These are phyloP conservation scores for Celastrina argiolus DNA, from an alignment of 2,888 invertebrate genomes.

Conservation along the genomic window DNA sequence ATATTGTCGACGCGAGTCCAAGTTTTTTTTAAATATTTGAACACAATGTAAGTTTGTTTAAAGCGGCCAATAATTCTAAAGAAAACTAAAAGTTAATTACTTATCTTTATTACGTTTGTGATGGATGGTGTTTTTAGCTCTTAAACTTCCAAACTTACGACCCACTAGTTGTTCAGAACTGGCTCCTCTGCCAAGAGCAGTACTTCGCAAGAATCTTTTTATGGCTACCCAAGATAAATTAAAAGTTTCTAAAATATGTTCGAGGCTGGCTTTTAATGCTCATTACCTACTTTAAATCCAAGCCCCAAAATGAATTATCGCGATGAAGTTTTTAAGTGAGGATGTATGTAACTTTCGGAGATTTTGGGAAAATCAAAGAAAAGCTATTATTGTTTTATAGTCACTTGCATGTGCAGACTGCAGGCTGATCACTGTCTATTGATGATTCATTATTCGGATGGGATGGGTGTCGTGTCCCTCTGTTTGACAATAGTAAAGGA, in stretches of 20 bases:
- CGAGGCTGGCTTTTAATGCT: constrained; percentile 13
- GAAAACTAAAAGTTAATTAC: constrained; percentile 31
- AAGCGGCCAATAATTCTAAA: constrained; percentile 28
- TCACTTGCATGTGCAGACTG: too few species aligned
- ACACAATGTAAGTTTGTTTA: too few species aligned
- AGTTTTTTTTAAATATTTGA: too few species aligned
- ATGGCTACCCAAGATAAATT: constrained; percentile 23
- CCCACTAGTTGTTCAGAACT: constrained; percentile 31
- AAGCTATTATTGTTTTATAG: not conserved
- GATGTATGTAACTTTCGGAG: not conserved
- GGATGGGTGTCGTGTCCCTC: too few species aligned
- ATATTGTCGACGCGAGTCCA: too few species aligned
- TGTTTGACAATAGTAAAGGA: too few species aligned
- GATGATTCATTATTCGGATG: too few species aligned
- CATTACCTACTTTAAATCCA: constrained; percentile 11
- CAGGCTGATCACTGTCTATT: too few species aligned
- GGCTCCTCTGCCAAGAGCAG: constrained; percentile 32
- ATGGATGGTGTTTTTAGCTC: constrained; percentile 33
- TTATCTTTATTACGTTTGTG: constrained; percentile 34
- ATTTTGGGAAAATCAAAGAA: not conserved
- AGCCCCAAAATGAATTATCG: constrained; percentile 4
- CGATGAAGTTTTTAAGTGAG: constrained; percentile 1
- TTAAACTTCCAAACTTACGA: constrained; percentile 32
- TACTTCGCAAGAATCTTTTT: constrained; percentile 25
- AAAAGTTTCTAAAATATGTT: constrained; percentile 7